phyloP scores from a whole-genome alignment of 2,113 vertebrate species.

The Mesoclemmys tuberculata region DNA sequence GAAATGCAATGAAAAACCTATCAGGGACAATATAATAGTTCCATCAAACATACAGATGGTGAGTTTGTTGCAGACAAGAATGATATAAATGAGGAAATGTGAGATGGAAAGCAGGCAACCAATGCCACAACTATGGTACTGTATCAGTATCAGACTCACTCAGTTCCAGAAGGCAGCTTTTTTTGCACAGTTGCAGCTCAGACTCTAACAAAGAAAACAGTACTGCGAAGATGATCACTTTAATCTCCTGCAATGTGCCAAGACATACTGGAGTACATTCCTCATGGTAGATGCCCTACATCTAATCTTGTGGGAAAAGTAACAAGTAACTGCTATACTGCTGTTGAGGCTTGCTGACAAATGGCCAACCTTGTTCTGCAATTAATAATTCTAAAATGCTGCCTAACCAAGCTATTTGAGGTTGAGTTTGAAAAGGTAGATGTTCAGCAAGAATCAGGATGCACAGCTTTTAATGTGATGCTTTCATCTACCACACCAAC shows the following conservation, averaged over 20 bases:
- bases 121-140: background rate
- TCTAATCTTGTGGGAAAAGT: background rate
- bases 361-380: background rate
- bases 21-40: background rate
- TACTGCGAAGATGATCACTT: background rate
- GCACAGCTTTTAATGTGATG: background rate
- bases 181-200: background rate
- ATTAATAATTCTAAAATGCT: background rate
- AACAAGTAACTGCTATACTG: background rate
- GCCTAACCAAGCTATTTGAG: background rate
- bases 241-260: background rate
- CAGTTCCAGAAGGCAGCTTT: background rate
- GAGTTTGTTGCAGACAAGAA: background rate
- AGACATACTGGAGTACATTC: background rate
- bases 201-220: background rate
- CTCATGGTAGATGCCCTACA: background rate
- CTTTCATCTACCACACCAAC: background rate
- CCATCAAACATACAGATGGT: background rate
- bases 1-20: background rate
- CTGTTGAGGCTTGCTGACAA: background rate
- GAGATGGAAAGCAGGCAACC: background rate
- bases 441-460: background rate
- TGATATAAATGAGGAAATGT: background rate
- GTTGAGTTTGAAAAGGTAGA: background rate
- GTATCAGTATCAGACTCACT: background rate